phyloP scores from a whole-genome alignment of 2,888 invertebrate genomes.

The Phania funesta region DNA sequence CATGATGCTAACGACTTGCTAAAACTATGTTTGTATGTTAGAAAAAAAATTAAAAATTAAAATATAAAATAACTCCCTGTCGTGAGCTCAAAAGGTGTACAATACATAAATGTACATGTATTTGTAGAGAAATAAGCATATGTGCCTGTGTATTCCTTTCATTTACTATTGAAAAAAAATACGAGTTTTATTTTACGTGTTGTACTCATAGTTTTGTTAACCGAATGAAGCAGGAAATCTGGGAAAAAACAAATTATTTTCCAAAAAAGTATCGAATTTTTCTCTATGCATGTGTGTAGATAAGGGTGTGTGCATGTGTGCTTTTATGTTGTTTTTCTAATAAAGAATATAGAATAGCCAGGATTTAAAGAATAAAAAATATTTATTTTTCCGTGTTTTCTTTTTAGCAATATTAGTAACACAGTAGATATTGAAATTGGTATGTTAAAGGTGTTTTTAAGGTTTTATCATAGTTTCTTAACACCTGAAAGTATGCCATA shows the following conservation, averaged over 20 bases:
- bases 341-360: constrained; percentile 7
- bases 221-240: not conserved
- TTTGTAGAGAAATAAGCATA: not conserved
- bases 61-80: not conserved
- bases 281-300: not conserved
- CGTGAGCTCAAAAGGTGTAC: not conserved
- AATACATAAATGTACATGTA: not conserved
- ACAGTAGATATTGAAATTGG: not conserved
- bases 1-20: constrained; percentile 67
- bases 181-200: constrained; percentile 41
- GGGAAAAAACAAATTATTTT: constrained; percentile 49
- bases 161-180: constrained; percentile 34
- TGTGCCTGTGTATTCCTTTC: constrained; percentile 8
- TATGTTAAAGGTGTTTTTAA: constrained; percentile 41
- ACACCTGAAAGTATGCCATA: constrained; percentile 50
- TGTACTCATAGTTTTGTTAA: constrained; percentile 23
- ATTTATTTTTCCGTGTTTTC: not conserved
- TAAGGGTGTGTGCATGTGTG: not conserved
- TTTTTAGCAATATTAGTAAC: not conserved
- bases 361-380: constrained; percentile 18
- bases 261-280: constrained; percentile 49
- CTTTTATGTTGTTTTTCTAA: constrained; percentile 13
- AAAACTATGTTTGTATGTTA: constrained; percentile 28
- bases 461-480: not conserved
- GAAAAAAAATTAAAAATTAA: constrained; percentile 18